phyloP scores from a whole-genome alignment of 2,888 invertebrate species.

The Oxycera nigricornis region DNA sequence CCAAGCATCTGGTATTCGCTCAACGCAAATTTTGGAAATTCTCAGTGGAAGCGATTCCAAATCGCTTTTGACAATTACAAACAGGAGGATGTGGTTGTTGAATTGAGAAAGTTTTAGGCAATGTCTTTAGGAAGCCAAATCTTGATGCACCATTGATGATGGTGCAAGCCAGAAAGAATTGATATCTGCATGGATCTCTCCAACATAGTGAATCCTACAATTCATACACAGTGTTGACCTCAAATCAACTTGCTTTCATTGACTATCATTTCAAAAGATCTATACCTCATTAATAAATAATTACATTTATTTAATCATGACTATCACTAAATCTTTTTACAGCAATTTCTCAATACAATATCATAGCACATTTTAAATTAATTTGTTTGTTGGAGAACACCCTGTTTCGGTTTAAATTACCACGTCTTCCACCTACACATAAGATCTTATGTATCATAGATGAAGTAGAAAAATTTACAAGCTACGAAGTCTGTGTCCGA shows the following conservation, averaged over 20 bases:
- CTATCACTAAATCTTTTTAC: constrained; percentile 31
- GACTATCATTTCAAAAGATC: too few relatives aligned
- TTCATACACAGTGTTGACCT: too few relatives aligned
- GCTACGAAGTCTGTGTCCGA: background rate
- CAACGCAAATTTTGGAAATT: background rate
- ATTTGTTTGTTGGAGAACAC: constrained; percentile 31
- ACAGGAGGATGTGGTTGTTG: too few relatives aligned
- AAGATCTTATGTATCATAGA: background rate
- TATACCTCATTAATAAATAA: constrained; percentile 15
- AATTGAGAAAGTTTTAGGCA: too few relatives aligned
- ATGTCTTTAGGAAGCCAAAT: too few relatives aligned
- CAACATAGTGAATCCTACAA: too few relatives aligned
- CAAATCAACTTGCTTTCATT: too few relatives aligned
- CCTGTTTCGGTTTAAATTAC: constrained; percentile 28
- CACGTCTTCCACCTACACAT: background rate
- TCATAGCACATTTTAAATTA: constrained; percentile 30
- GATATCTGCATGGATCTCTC: too few relatives aligned
- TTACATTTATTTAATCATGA: constrained; percentile 9
- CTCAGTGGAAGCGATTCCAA: background rate
- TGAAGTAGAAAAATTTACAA: background rate
- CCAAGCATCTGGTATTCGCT: too few relatives aligned
- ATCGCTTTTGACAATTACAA: too few relatives aligned
- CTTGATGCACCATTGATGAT: too few relatives aligned
- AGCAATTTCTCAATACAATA: constrained; percentile 16
- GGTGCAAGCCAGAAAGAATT: too few relatives aligned